Percentiles rank a stretch among this genome's conserved stretches.
phyloP scores from a whole-genome alignment of 2,888 invertebrate species.

The Dorcus hopei region DNA sequence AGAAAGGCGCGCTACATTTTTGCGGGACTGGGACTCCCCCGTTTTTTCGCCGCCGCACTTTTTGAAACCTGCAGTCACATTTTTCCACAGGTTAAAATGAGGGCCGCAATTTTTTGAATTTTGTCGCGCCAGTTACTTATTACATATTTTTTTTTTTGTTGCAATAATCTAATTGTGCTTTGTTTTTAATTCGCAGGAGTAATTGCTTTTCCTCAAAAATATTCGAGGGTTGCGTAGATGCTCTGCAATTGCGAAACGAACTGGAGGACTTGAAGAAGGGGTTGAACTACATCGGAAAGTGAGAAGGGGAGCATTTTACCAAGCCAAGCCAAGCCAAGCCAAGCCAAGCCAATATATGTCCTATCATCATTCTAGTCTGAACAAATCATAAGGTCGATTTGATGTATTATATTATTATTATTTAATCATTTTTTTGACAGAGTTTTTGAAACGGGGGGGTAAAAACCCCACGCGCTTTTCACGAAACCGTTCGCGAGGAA shows the following conservation, averaged over 20 bases:
- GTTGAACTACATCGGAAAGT: constrained; percentile 11
- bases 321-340: constrained; percentile 9
- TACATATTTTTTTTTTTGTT: too few relatives aligned
- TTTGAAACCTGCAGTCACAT: too few relatives aligned
- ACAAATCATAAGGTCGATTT: constrained; percentile 8
- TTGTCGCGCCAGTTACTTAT: too few relatives aligned
- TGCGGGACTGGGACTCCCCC: too few relatives aligned
- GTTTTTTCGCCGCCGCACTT: too few relatives aligned
- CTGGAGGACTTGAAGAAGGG: constrained; percentile 50
- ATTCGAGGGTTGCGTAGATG: constrained; percentile 88
- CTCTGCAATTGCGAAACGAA: constrained; percentile 79
- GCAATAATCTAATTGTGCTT: constrained; percentile 55
- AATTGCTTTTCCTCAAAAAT: constrained; percentile 78
- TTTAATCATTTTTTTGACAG: constrained; percentile 4
- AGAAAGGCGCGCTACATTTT: too few relatives aligned
- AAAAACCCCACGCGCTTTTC: background rate
- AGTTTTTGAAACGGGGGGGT: constrained; percentile 3
- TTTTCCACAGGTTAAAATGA: too few relatives aligned
- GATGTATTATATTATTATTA: constrained; percentile 13
- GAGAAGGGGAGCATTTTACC: background rate
- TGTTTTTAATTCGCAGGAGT: constrained; percentile 57
- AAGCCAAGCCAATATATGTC: constrained; percentile 6
- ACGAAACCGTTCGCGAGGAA: constrained; percentile 1
- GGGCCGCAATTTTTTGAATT: too few relatives aligned
- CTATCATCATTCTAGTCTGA: background rate